Evolutionary conservation across 2,797 vertebrate genomes (phyloP).

Genomic region (Simalia tracyae): DNA sequence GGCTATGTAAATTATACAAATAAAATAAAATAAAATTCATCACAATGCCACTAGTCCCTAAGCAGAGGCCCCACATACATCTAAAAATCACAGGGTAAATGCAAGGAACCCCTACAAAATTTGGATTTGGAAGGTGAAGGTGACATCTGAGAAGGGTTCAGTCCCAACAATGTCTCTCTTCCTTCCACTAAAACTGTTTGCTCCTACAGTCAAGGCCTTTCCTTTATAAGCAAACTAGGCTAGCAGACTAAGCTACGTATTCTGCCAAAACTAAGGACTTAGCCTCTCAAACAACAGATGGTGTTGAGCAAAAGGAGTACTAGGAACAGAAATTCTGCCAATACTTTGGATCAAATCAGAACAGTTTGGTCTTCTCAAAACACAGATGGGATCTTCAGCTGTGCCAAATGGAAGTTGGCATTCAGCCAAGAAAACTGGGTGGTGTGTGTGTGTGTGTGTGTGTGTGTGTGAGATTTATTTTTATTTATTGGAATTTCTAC

Average conservation of each 20-base stretch:
- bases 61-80: neutral
- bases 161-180: neutral
- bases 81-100: neutral
- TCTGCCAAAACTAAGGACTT: neutral
- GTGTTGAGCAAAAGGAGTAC: neutral
- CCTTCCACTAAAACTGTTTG: neutral
- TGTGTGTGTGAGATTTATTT: neutral
- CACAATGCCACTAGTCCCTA: neutral
- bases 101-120: neutral
- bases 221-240: neutral
- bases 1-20: too few species aligned
- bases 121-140: neutral
- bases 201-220: neutral
- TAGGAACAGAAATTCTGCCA: neutral
- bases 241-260: neutral
- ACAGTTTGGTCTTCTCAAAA: neutral
- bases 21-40: neutral
- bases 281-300: neutral
- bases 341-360: conserved; percentile 3
- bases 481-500: neutral
- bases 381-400: neutral
- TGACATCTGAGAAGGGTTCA: neutral
- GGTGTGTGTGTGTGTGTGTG: neutral
- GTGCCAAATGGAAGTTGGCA: neutral
- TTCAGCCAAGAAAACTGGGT: neutral